phyloP scores from a whole-genome alignment of 2,113 vertebrate genomes.

The Heterotilapia buettikoferi region DNA sequence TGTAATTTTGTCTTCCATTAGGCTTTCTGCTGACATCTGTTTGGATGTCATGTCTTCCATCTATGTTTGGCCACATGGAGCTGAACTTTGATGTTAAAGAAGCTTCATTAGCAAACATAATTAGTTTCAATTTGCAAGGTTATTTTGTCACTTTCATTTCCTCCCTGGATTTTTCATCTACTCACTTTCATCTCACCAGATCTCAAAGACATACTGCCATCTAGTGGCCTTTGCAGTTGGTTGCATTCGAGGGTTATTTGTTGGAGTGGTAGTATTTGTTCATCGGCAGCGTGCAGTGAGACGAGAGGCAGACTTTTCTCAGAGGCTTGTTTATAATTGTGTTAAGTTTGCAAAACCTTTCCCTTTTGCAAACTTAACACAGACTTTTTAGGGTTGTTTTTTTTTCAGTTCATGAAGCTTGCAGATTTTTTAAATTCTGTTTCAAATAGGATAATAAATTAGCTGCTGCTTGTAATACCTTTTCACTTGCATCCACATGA shows the following conservation, averaged over 20 bases:
- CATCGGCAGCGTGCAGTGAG: constrained; percentile 2
- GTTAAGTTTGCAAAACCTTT: neutral
- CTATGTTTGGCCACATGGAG: neutral
- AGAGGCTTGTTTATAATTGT: neutral
- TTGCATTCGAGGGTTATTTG: neutral
- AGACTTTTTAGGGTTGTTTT: neutral
- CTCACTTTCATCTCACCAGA: neutral
- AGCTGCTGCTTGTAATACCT: neutral
- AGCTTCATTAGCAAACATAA: neutral
- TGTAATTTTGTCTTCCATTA: neutral
- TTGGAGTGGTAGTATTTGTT: constrained; percentile 16
- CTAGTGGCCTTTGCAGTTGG: constrained; percentile 40
- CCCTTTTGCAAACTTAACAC: neutral
- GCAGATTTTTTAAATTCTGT: neutral
- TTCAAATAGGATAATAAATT: neutral
- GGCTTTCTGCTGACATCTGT: neutral
- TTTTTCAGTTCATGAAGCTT: neutral
- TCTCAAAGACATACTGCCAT: constrained; percentile 46
- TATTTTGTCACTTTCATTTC: neutral
- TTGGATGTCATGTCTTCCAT: neutral
- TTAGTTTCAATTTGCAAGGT: neutral
- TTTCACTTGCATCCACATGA: neutral
- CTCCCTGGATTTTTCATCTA: neutral
- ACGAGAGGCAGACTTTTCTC: constrained; percentile 3
- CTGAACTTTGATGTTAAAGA: neutral